Conservation (phyloP, 2,888 invertebrate species). For the Drosophila prostipennis region DNA sequence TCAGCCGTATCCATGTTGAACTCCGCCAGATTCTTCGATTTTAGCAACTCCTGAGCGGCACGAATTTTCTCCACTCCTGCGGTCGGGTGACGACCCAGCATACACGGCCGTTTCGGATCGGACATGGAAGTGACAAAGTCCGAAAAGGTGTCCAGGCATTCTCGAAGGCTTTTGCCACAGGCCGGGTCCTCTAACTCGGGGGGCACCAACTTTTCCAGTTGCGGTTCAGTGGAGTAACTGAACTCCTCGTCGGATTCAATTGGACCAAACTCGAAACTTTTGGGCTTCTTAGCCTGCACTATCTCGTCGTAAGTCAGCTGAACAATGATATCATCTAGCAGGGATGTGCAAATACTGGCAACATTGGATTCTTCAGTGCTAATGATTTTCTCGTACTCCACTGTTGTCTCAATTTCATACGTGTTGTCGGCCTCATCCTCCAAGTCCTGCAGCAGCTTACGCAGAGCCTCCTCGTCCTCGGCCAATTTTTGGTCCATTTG, state of each 20-base stretch:
- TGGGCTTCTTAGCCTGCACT: constrained; percentile 35
- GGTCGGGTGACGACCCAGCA: constrained; percentile 11
- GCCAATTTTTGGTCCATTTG: constrained; percentile 46
- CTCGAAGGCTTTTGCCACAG: constrained; percentile 60
- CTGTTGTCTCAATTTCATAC: constrained; percentile 40
- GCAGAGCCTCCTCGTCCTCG: constrained; percentile 63
- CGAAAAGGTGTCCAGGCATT: constrained; percentile 60
- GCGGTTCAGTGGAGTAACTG: constrained; percentile 52
- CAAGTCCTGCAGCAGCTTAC: constrained; percentile 62
- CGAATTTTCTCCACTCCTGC: constrained; percentile 51
- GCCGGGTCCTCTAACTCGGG: constrained; percentile 51
- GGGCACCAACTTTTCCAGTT: constrained; percentile 38
- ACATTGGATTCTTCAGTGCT: constrained; percentile 23
- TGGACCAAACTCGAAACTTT: constrained; percentile 58
- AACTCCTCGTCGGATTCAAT: constrained; percentile 72
- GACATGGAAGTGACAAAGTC: constrained; percentile 43
- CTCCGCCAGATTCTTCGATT: constrained; percentile 43
- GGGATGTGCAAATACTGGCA: constrained; percentile 39
- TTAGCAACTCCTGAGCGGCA: constrained; percentile 58
- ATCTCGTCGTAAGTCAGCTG: constrained; percentile 40
- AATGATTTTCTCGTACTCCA: constrained; percentile 27
- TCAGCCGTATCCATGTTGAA: constrained; percentile 59
- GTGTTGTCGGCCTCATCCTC: constrained; percentile 63
- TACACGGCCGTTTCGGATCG: constrained; percentile 18
- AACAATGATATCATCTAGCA: constrained; percentile 61